phyloP scores from a whole-genome alignment of 35 echinoderm and acorn worm species.

The Strongylocentrotus purpuratus region DNA sequence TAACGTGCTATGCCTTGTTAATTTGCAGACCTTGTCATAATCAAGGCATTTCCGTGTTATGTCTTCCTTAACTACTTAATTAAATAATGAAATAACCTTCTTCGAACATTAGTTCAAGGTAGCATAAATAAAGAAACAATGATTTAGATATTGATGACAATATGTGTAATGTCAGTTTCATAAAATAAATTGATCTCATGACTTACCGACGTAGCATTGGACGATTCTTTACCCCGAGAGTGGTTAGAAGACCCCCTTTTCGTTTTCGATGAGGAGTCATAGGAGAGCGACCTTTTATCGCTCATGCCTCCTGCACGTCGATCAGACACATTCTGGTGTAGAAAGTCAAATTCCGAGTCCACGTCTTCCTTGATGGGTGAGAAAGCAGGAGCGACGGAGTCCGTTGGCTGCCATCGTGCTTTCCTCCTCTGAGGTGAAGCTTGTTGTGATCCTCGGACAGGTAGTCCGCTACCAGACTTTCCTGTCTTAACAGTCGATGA shows the following conservation, averaged over 20 bases:
- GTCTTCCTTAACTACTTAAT: background rate
- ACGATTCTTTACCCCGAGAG: conserved; percentile 15
- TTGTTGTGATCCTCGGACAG: conserved; percentile 42
- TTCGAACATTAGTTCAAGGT: too few relatives aligned
- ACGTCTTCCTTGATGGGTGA: conserved; percentile 79
- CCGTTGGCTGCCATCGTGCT: conserved; percentile 50
- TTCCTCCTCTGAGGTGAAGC: conserved; percentile 68
- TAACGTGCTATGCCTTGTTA: background rate
- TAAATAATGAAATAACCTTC: background rate
- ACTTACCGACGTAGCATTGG: conserved; percentile 17
- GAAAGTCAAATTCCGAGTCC: conserved; percentile 60
- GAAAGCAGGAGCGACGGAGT: conserved; percentile 62
- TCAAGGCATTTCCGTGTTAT: background rate
- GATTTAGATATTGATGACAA: background rate
- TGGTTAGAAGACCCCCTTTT: background rate
- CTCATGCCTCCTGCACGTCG: background rate
- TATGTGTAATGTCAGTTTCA: background rate
- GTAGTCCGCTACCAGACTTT: conserved; percentile 5
- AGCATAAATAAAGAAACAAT: too few relatives aligned
- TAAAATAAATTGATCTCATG: background rate
- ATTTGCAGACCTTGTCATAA: background rate
- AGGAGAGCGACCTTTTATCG: conserved; percentile 5
- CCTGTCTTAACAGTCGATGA: background rate
- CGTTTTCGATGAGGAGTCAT: conserved; percentile 1
- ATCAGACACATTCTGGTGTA: conserved; percentile 4